A percentile compares a stretch with the other conserved stretches of the same genome.
Evolutionary conservation across 2,888 invertebrate species (phyloP).

Genomic region (Leucozona laternaria): DNA sequence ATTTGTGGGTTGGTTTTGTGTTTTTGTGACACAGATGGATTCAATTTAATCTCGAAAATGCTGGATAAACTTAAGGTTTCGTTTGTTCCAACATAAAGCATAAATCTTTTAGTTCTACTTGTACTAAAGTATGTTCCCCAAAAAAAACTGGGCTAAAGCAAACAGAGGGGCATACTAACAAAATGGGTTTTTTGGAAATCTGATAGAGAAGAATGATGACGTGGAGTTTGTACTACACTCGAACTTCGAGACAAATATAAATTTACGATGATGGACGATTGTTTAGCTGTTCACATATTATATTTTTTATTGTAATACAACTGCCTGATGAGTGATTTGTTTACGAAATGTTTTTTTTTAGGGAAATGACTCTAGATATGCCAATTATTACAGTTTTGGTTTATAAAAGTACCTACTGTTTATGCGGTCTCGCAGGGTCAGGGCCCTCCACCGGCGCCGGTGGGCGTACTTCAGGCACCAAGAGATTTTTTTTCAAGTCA

Average conservation of each 20-base stretch:
- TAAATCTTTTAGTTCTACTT: conserved; percentile 38
- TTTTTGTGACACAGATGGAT: conserved; percentile 35
- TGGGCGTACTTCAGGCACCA: no score
- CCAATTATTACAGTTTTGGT: no score
- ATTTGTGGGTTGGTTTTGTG: conserved; percentile 24
- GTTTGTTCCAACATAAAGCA: conserved; percentile 7
- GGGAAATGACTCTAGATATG: no score
- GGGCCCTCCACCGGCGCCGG: no score
- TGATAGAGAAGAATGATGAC: conserved; percentile 59
- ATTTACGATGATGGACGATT: conserved; percentile 4
- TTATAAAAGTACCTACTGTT: no score
- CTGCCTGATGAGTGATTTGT: not conserved
- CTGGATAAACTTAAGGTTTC: conserved; percentile 56
- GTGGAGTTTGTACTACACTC: not conserved
- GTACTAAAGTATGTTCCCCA: no score
- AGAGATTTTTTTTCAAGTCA: no score
- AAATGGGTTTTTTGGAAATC: conserved; percentile 63
- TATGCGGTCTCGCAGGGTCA: no score
- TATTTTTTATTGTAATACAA: not conserved
- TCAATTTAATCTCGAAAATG: conserved; percentile 65
- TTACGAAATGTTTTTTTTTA: no score
- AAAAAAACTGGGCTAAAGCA: conserved; percentile 30
- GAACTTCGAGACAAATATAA: not conserved
- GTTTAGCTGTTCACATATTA: not conserved
- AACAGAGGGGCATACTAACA: conserved; percentile 27